Percentiles rank a stretch among this genome's conserved stretches.
Evolutionary conservation across 2,888 invertebrate genomes (phyloP).

Genomic region (Drosophila pseudotalamancana): DNA sequence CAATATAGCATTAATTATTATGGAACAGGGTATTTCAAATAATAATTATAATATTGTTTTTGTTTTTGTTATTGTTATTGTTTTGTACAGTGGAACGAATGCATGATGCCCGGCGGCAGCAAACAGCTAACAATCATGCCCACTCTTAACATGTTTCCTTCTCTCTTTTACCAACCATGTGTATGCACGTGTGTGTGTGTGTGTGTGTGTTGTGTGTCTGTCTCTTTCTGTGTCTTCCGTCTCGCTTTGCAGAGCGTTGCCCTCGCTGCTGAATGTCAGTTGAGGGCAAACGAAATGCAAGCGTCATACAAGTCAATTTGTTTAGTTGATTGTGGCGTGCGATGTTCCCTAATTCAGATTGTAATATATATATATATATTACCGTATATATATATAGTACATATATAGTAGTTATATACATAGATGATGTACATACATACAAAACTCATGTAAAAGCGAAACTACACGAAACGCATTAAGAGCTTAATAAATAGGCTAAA

Average conservation of each 20-base stretch:
- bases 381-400: conserved; percentile 8
- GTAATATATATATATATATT: conserved; percentile 22
- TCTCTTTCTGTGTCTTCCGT: background rate
- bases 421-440: conserved; percentile 12
- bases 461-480: conserved; percentile 34
- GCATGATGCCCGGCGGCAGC: conserved; percentile 7
- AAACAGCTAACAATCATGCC: conserved; percentile 1
- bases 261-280: conserved; percentile 1
- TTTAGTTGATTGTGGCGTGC: background rate
- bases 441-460: conserved; percentile 7
- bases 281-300: conserved; percentile 3
- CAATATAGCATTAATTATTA: conserved; percentile 23
- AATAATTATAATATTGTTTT: conserved; percentile 34
- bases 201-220: background rate
- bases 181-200: too few relatives aligned
- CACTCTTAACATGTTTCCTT: background rate
- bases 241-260: conserved; percentile 15
- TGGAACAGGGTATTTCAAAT: conserved; percentile 41
- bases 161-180: background rate
- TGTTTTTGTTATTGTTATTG: conserved; percentile 31
- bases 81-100: conserved; percentile 58
- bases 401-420: conserved; percentile 25
- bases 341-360: conserved; percentile 19
- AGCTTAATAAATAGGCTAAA: conserved; percentile 16
- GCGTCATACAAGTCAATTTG: conserved; percentile 1